phyloP scores from a whole-genome alignment of 1,140 invertebrate genomes.

The Bombus difficillimus region DNA sequence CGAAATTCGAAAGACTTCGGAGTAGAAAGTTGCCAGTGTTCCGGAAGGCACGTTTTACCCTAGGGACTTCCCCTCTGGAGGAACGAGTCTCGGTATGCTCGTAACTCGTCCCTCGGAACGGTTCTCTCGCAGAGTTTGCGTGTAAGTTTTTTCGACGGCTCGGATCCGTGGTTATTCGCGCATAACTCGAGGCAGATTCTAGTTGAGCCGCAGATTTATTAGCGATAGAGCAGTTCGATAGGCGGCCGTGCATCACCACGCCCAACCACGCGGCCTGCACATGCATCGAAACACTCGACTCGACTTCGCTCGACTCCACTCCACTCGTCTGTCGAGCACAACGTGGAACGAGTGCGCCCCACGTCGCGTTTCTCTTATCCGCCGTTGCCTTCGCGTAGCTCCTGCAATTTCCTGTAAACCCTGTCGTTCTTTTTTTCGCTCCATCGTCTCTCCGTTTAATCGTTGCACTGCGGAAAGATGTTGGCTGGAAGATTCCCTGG shows the following conservation, averaged over 20 bases:
- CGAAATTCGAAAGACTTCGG: background rate
- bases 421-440: no score
- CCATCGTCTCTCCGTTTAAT: background rate
- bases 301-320: background rate
- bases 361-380: constrained; percentile 43
- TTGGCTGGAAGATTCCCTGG: background rate
- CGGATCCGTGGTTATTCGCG: constrained; percentile 59
- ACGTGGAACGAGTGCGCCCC: background rate
- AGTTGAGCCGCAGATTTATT: constrained; percentile 81
- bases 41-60: background rate
- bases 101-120: background rate
- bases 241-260: constrained; percentile 78
- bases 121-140: constrained; percentile 7
- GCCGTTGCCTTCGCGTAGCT: constrained; percentile 31
- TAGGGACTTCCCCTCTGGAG: background rate
- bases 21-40: background rate
- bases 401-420: constrained; percentile 55
- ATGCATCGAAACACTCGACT: constrained; percentile 28
- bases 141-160: constrained; percentile 56
- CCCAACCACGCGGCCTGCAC: constrained; percentile 65
- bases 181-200: constrained; percentile 77
- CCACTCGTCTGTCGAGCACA: no score
- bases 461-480: background rate
- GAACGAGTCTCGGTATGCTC: background rate
- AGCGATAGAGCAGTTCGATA: constrained; percentile 77